Evolutionary conservation across 2,797 vertebrate species (phyloP), one percentile per base, ranked within the genome.

Genomic region (Acanthornis magna): DNA sequence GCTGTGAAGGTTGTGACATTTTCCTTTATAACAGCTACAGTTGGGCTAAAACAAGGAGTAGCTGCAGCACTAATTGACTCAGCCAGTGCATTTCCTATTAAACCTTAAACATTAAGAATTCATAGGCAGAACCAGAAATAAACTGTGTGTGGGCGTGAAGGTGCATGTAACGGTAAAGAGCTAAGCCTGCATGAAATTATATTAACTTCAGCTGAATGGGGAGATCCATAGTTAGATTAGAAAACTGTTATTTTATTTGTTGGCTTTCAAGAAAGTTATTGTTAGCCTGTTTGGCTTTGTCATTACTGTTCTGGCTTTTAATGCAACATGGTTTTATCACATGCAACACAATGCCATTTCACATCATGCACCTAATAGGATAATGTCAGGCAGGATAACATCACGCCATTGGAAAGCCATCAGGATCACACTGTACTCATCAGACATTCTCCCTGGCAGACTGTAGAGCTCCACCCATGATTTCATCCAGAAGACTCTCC

Each of bases 371-470:
- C 60, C 61, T 90, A 85, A 57, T 0, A 62, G 62, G 57, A 66
- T 57, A 73, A 67, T 38, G 82, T 95, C 96, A 95, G 76, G 54
- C 21, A 88, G 77, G 55, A 91, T 94, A 95, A 94, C 40, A 75
- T 83, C 78, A 92, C 2, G 1, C 25, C 61, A 14, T 16, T 14
- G 50, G 82, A 93, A 74, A 86, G 70, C 22, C 65, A 85, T 34
- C 61, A 51, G 68, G 89, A 96, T 93, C 36, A 45, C 71, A 34
- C 50, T 48, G 30, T 8, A 19, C 71, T 57, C 18, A 1, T 67
- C 88, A 75, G 38, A 68, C 21, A 13, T 27, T 58, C 42, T 86
- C 75, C 45, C 72, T 84, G 79, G 60, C 36, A 91, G 42, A 57
- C 42, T 58, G 55, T 1, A 40, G 45, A 80, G 68, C 51, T 93